A percentile compares a stretch with the other conserved stretches of the same genome.
Evolutionary conservation across 2,797 vertebrate species (phyloP).

Genomic region (Falco rusticolus): DNA sequence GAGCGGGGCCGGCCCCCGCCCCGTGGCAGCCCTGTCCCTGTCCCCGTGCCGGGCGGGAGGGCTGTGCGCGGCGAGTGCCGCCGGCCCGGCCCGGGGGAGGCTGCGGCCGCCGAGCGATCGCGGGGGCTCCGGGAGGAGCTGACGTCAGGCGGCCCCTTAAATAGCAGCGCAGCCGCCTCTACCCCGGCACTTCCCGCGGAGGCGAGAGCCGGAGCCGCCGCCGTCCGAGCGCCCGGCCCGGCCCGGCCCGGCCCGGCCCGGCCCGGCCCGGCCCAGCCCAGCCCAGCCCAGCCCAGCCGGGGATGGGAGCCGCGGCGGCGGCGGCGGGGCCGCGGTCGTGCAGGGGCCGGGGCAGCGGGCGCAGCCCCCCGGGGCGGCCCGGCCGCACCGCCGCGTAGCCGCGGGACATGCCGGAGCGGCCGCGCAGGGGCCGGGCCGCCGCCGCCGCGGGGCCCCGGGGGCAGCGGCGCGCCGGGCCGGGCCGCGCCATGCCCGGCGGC

Average conservation of each 20-base stretch:
- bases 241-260: no score
- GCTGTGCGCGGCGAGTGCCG: not conserved
- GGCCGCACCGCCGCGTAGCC: not conserved
- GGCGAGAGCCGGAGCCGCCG: not conserved
- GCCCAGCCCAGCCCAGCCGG: not conserved
- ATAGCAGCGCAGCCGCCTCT: slow-evolving; percentile 76
- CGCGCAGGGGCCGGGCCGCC: not conserved
- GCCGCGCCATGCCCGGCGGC: slow-evolving; percentile 72
- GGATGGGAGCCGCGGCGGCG: slow-evolving; percentile 45
- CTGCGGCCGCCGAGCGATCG: slow-evolving; percentile 4
- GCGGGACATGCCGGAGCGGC: slow-evolving; percentile 35
- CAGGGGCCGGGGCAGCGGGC: slow-evolving; percentile 30
- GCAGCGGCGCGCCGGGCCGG: slow-evolving; percentile 16
- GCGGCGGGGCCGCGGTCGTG: slow-evolving; percentile 19
- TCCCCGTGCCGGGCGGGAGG: not conserved
- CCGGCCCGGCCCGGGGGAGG: slow-evolving; percentile 6
- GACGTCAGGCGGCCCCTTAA: slow-evolving; percentile 88
- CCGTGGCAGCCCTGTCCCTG: not conserved
- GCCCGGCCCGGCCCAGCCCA: no score
- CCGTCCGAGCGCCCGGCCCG: slow-evolving; percentile 11
- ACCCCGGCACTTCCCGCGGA: slow-evolving; percentile 66
- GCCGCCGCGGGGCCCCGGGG: not conserved
- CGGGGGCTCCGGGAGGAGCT: slow-evolving; percentile 73
- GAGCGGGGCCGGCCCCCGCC: not conserved
- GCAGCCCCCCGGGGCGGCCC: not conserved